Conservation (phyloP, 1,140 invertebrate genomes). For the Psix sp. region DNA sequence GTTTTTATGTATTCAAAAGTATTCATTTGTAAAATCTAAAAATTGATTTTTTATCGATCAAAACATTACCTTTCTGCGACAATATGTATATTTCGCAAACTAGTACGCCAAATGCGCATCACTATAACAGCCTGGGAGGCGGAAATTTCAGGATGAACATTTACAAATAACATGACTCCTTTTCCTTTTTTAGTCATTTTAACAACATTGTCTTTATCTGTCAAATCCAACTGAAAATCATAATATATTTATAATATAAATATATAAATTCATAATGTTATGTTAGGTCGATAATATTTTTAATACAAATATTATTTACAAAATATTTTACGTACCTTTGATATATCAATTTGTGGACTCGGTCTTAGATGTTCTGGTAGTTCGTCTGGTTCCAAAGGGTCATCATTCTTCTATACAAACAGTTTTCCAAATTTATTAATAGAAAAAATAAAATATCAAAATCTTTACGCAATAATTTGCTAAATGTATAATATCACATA, state of each 20-base stretch:
- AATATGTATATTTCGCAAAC: conserved; percentile 96
- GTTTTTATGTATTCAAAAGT: no score
- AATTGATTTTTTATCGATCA: no score
- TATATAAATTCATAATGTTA: no score
- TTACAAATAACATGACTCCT: conserved; percentile 97
- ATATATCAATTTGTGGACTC: conserved; percentile 87
- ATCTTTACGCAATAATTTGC: no score
- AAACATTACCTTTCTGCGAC: conserved; percentile 95
- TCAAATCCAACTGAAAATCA: conserved; percentile 79
- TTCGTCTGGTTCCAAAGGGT: conserved; percentile 94
- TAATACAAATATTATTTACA: no score
- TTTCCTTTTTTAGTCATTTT: conserved; percentile 95
- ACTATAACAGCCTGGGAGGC: conserved; percentile 88
- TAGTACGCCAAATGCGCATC: conserved; percentile 94
- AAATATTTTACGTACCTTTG: conserved; percentile 80
- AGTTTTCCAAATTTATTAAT: no score
- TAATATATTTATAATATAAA: no score
- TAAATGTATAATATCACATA: no score
- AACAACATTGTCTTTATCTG: conserved; percentile 90
- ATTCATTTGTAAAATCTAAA: no score
- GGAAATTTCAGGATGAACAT: conserved; percentile 86
- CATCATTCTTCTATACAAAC: conserved; percentile 94
- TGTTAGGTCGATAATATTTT: no score
- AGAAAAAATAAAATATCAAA: no score
- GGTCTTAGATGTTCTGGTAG: conserved; percentile 93